A percentile compares a stretch with the other conserved stretches of the same genome.
Conservation (phyloP, 2,113 vertebrate species). For the Rattus norvegicus region GRCr8 NC_086032.1:77901001-77901500, state of each 20-base stretch:
- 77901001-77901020: accelerated
- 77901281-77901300: background rate
- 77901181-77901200: background rate
- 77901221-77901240: no score
- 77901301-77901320: background rate
- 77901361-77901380: accelerated
- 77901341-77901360: background rate
- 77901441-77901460: background rate
- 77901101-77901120: background rate
- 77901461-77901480: background rate
- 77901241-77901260: accelerated
- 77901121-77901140: background rate
- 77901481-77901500: background rate
- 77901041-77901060: background rate
- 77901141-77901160: background rate
- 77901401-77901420: accelerated
- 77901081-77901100: background rate
- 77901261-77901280: accelerated
- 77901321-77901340: background rate
- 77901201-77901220: background rate
- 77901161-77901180: background rate
- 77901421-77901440: accelerated
- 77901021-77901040: accelerated
- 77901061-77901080: background rate
- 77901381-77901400: background rate